Evolutionary conservation across 2,113 vertebrate species (phyloP).

Genomic region (Pleuronectes platessa): DNA sequence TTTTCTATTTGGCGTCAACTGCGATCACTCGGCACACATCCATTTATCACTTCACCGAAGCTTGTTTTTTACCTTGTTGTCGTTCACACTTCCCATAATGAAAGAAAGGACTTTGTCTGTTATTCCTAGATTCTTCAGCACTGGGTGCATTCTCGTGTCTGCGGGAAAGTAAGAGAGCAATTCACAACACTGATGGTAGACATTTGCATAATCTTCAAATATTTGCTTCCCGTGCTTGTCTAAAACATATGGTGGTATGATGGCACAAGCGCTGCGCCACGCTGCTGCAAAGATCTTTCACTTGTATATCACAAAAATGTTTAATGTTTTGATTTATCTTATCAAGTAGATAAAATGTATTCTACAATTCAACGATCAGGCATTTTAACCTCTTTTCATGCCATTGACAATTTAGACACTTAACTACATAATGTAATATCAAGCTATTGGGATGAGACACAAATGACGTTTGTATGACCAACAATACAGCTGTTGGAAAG

Average conservation of each 20-base stretch:
- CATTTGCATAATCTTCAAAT: constrained; percentile 46
- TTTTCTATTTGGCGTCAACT: constrained; percentile 21
- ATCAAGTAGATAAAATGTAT: neutral
- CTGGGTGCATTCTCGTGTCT: constrained; percentile 90
- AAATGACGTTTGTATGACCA: too few relatives aligned
- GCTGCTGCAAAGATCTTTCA: constrained; percentile 10
- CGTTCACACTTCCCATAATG: constrained; percentile 83
- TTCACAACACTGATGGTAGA: constrained; percentile 39
- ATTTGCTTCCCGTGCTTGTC: constrained; percentile 33
- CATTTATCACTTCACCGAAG: constrained; percentile 28
- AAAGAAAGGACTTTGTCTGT: constrained; percentile 86
- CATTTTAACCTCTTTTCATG: neutral
- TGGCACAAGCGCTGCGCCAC: constrained; percentile 8
- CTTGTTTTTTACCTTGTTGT: constrained; percentile 84
- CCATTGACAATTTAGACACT: neutral
- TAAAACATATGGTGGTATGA: constrained; percentile 48
- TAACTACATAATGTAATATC: neutral
- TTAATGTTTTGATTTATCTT: constrained; percentile 15
- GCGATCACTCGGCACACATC: neutral
- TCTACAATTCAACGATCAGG: neutral
- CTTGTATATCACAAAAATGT: constrained; percentile 15
- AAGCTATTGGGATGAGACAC: neutral
- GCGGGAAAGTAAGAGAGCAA: constrained; percentile 53
- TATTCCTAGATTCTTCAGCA: constrained; percentile 86
- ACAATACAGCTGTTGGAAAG: neutral